Evolutionary conservation across 2,797 vertebrate species (phyloP), one percentile per base, ranked within the genome.

Genomic region (Epinephelus malabaricus): DNA sequence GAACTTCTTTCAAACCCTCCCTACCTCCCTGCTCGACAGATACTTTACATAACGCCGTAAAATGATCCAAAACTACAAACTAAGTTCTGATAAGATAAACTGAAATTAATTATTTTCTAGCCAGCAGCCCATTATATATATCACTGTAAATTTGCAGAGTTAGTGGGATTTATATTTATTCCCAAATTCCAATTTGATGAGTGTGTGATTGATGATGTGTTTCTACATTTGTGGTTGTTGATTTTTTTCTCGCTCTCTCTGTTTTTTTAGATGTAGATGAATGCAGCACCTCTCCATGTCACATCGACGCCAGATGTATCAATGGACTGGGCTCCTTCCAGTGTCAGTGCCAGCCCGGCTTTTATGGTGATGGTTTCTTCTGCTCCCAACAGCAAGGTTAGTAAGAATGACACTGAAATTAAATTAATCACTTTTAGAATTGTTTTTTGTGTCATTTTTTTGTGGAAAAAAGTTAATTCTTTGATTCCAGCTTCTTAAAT

Each of bases 311-410:
- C 50, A 19, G 91, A 85, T 99, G 97, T 87, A 80, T 93, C 88
- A 98, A 99, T 55, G 73, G 78, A 0, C 92, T 91, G 0, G 97
- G 96, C 13, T 97, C 97, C 78, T 98, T 97, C 92, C 94, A 93
- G 50, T 99, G 97, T 86, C 95, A 0, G 25, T 98, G 97, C 93
- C 92, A 80, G 43, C 83, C 91, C 0, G 96, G 96, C 2, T 97
- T 94, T 47, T 81, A 84, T 0, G 97, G 97, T 0, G 95, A 98
- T 2, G 98, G 97, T 70, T 94, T 97, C 92, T 93, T 95, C 62
- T 99, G 97, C 78, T 68, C 87, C 0, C 89, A 71, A 30, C 81
- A 86, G 45, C 86, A 79, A 0, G 96, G 97, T 98, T 86, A 70
- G 90, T 81, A 3, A 47, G 50, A 46, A 4, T 27, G 2, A 17